phyloP scores from a whole-genome alignment of 2,113 vertebrate species.

The Cyprinodon tularosa region DNA sequence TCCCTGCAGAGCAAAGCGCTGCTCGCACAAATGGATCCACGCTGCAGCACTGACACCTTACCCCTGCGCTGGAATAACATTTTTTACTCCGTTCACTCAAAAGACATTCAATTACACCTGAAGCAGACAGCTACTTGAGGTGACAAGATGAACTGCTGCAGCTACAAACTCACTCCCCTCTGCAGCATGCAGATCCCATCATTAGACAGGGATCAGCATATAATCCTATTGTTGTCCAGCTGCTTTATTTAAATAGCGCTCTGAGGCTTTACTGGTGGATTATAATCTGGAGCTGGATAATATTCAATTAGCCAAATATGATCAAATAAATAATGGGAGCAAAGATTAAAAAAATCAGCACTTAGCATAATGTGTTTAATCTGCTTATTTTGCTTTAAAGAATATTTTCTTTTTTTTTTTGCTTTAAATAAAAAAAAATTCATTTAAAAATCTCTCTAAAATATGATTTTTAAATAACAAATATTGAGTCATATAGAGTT shows the following conservation, averaged over 20 bases:
- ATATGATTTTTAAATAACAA: too few relatives aligned
- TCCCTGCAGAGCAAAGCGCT: constrained; percentile 87
- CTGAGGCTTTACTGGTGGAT: constrained; percentile 66
- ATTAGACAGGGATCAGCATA: constrained; percentile 88
- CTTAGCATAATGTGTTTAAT: background rate
- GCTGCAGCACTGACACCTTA: constrained; percentile 92
- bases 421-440: background rate
- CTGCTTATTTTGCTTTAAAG: background rate
- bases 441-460: too few relatives aligned
- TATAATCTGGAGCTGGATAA: constrained; percentile 39
- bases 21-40: constrained; percentile 83
- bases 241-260: constrained; percentile 89
- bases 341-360: background rate
- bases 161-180: constrained; percentile 78
- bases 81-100: constrained; percentile 85
- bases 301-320: constrained; percentile 48
- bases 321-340: constrained; percentile 3
- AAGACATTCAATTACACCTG: constrained; percentile 93
- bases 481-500: background rate
- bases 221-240: constrained; percentile 89
- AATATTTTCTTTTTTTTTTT: background rate
- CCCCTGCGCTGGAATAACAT: constrained; percentile 89
- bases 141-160: constrained; percentile 75
- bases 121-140: constrained; percentile 86
- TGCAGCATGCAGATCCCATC: constrained; percentile 81